A percentile compares a stretch with the other conserved stretches of the same genome.
These are phyloP conservation scores for Tetramorium bicarinatum DNA, from an alignment of 2,888 invertebrate genomes.

Conservation along the genomic window DNA sequence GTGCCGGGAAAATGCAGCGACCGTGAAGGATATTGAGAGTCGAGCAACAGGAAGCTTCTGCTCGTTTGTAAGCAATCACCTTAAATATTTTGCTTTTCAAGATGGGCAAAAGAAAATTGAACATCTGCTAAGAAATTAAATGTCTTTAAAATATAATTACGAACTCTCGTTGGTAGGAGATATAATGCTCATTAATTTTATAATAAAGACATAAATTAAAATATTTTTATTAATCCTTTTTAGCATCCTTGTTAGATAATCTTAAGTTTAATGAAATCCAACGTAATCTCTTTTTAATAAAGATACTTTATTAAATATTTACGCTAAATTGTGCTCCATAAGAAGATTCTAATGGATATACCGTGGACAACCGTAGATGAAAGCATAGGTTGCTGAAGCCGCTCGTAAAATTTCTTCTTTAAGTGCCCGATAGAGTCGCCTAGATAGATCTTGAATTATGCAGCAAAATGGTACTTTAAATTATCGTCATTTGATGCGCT, in stretches of 20 bases:
- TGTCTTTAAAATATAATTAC: not conserved
- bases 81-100: constrained; percentile 15
- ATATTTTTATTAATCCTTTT: not conserved
- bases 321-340: not conserved
- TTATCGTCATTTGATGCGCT: constrained; percentile 66
- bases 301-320: not conserved
- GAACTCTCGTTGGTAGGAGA: not conserved
- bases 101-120: not conserved
- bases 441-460: constrained; percentile 29
- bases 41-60: not conserved
- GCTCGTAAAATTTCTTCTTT: constrained; percentile 64
- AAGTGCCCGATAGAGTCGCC: constrained; percentile 56
- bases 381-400: constrained; percentile 20
- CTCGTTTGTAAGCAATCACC: not conserved
- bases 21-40: constrained; percentile 35
- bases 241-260: not conserved
- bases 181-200: not conserved
- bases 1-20: constrained; percentile 47
- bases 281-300: not conserved
- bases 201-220: not conserved
- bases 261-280: not conserved
- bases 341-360: not conserved
- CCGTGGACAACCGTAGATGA: not conserved
- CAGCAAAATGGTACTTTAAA: constrained; percentile 59
- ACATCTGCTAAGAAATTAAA: not conserved